Evolutionary conservation across 2,888 invertebrate genomes (phyloP).

Genomic region (Tetragonisca angustula): DNA sequence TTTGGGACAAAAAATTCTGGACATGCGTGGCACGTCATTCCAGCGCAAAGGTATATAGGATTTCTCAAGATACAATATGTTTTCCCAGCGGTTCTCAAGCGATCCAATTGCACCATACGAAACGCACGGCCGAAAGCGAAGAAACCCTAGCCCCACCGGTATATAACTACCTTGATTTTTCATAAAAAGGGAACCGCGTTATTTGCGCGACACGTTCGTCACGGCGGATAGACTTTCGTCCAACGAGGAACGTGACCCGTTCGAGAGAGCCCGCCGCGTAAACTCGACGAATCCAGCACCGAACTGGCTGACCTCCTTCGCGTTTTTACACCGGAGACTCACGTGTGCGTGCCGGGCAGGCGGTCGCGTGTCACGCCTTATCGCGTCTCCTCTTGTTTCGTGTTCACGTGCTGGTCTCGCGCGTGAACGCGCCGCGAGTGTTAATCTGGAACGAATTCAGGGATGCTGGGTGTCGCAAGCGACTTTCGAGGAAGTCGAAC

Average conservation of each 20-base stretch:
- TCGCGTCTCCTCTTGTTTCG: slow-evolving; percentile 35
- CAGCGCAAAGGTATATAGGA: too few relatives aligned
- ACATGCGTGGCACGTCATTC: too few relatives aligned
- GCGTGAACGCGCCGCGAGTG: slow-evolving; percentile 6
- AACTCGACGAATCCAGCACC: slow-evolving; percentile 11
- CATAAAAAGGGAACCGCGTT: background rate
- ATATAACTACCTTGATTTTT: slow-evolving; percentile 8
- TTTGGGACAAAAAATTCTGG: too few relatives aligned
- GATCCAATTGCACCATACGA: slow-evolving; percentile 26
- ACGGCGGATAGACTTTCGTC: slow-evolving; percentile 50
- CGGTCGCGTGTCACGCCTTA: slow-evolving; percentile 59
- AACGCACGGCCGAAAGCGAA: slow-evolving; percentile 4
- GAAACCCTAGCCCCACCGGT: slow-evolving; percentile 13
- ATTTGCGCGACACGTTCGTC: slow-evolving; percentile 43
- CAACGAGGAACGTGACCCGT: slow-evolving; percentile 18
- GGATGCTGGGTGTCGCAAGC: background rate
- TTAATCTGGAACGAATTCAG: background rate
- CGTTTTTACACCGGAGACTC: slow-evolving; percentile 29
- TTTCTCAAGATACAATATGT: background rate
- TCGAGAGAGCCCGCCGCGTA: background rate
- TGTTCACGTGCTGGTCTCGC: slow-evolving; percentile 32
- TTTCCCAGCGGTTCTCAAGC: slow-evolving; percentile 3
- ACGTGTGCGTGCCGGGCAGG: slow-evolving; percentile 44
- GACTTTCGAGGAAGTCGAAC: background rate
- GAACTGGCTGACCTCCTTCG: slow-evolving; percentile 36